phyloP scores from a whole-genome alignment of 2,113 vertebrate species.

The Sciurus niger region DNA sequence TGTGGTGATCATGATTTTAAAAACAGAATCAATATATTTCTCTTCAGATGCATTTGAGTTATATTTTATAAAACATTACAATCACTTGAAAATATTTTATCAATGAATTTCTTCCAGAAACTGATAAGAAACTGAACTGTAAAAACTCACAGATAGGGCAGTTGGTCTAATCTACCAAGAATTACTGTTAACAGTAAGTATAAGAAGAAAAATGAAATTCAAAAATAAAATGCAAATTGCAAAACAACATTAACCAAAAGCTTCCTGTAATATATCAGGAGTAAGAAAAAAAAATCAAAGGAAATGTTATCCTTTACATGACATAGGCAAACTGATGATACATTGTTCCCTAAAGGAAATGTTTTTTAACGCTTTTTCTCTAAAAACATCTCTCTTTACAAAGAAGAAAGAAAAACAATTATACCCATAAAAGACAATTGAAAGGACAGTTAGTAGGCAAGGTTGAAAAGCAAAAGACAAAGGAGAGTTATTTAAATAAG shows the following conservation, averaged over 20 bases:
- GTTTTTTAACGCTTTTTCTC: background rate
- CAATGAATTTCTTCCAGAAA: background rate
- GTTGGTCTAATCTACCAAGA: background rate
- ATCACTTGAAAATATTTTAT: background rate
- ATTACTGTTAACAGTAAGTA: background rate
- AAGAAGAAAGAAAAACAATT: background rate
- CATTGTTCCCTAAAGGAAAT: background rate
- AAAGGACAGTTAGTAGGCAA: background rate
- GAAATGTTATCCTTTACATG: background rate
- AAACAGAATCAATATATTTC: background rate
- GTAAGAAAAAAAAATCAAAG: slow-evolving; percentile 41
- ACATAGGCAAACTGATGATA: background rate
- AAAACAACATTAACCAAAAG: background rate
- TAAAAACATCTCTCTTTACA: background rate
- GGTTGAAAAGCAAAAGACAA: background rate
- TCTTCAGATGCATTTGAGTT: background rate
- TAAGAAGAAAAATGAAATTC: slow-evolving; percentile 10
- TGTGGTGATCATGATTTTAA: background rate
- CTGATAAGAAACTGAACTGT: background rate
- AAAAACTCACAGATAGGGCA: background rate
- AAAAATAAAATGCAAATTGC: background rate
- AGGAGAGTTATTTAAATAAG: background rate
- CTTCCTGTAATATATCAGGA: slow-evolving; percentile 8
- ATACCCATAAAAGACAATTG: background rate
- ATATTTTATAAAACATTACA: slow-evolving; percentile 20